phyloP scores from a whole-genome alignment of 2,797 vertebrate genomes.

The Natrix natrix region DNA sequence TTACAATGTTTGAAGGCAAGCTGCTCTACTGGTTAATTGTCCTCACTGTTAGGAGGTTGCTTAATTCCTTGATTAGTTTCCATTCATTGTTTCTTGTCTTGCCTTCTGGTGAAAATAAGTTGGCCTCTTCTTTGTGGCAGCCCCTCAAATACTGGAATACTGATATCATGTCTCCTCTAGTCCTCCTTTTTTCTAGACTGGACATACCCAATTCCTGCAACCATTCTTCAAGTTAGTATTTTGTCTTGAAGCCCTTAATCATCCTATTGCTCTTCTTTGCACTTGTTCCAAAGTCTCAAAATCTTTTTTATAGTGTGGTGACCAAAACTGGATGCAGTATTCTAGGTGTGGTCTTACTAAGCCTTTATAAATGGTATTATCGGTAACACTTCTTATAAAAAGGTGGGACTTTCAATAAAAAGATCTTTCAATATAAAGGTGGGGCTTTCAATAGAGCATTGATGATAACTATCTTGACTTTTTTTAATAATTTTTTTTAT shows the following conservation, averaged over 20 bases:
- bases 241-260: neutral
- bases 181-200: neutral
- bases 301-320: neutral
- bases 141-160: neutral
- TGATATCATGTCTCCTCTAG: neutral
- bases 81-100: no score
- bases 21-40: neutral
- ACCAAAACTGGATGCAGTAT: neutral
- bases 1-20: neutral
- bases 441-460: neutral
- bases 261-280: neutral
- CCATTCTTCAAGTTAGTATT: neutral
- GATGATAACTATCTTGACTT: neutral
- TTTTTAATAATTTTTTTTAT: neutral
- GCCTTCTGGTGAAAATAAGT: no score
- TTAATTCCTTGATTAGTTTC: neutral
- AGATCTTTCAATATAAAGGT: neutral
- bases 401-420: neutral
- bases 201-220: neutral
- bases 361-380: neutral
- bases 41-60: neutral
- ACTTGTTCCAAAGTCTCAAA: neutral
- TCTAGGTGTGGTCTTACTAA: neutral
- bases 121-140: no score
- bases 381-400: neutral